Conservation (phyloP, 2,797 vertebrate genomes). For the Lithobates pipiens region DNA sequence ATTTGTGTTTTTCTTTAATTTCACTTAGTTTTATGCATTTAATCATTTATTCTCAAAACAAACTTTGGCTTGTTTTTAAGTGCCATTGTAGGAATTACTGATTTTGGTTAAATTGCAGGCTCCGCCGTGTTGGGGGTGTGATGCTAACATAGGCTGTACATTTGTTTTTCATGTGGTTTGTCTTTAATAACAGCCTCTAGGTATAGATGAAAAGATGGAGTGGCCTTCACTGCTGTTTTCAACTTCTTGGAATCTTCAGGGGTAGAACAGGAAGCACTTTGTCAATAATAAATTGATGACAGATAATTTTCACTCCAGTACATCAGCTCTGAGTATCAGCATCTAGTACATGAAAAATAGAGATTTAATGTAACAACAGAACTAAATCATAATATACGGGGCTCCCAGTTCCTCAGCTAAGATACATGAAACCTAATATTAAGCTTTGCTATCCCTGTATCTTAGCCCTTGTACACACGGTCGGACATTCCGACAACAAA, state of each 20-base stretch:
- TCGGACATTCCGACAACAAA: too few relatives aligned
- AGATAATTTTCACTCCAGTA: slow-evolving; percentile 60
- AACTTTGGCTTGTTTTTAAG: not conserved
- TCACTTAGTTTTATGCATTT: not conserved
- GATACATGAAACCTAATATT: not conserved
- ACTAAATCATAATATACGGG: not conserved
- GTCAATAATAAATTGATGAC: slow-evolving; percentile 74
- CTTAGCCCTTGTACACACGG: too few relatives aligned
- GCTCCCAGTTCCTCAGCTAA: not conserved
- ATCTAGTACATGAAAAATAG: not conserved
- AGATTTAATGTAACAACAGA: not conserved
- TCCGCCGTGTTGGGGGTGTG: not conserved
- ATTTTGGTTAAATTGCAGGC: not conserved
- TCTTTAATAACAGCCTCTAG: slow-evolving; percentile 66
- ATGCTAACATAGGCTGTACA: slow-evolving; percentile 29
- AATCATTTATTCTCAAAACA: not conserved
- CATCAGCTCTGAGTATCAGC: not conserved
- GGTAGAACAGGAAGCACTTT: slow-evolving; percentile 72
- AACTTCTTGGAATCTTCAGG: slow-evolving; percentile 51
- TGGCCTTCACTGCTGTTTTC: slow-evolving; percentile 26
- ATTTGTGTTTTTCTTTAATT: too few relatives aligned
- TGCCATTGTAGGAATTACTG: not conserved
- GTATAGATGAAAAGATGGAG: slow-evolving; percentile 68
- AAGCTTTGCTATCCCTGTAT: not conserved
- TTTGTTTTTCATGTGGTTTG: slow-evolving; percentile 71